Percentiles rank a stretch among this genome's conserved stretches.
These are phyloP conservation scores for Catalaphyllia jardinei DNA, from an alignment of 64 coral and sea anemone genomes.

Conservation along the genomic window DNA sequence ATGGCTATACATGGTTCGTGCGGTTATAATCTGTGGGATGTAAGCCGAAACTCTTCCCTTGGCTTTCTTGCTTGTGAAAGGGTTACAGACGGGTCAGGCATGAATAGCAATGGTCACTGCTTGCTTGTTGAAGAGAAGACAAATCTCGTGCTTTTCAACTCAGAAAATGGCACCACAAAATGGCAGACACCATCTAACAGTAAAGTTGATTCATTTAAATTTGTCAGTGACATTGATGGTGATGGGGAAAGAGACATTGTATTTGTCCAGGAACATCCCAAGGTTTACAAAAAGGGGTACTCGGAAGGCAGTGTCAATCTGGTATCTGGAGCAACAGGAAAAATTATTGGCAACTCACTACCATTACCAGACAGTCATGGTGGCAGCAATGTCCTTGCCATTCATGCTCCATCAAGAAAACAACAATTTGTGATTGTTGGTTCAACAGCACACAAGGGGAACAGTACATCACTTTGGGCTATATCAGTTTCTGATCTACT, in stretches of 20 bases:
- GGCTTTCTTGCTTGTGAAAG: constrained; percentile 26
- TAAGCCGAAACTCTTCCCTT: constrained; percentile 40
- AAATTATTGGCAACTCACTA: constrained; percentile 52
- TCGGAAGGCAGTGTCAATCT: constrained; percentile 9
- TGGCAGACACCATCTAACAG: constrained; percentile 28
- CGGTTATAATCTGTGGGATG: constrained; percentile 54
- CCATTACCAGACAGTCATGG: constrained; percentile 4
- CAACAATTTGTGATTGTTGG: constrained; percentile 51
- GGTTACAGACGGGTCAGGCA: background rate
- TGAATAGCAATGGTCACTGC: constrained; percentile 24
- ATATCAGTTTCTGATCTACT: constrained; percentile 46
- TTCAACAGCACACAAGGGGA: background rate
- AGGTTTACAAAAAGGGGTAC: background rate
- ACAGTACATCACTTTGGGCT: constrained; percentile 35
- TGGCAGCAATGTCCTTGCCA: constrained; percentile 10
- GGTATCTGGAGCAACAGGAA: constrained; percentile 71
- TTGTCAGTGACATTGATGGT: constrained; percentile 37
- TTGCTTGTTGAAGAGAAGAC: constrained; percentile 45
- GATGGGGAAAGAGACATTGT: constrained; percentile 56
- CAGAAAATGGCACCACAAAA: constrained; percentile 47
- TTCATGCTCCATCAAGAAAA: background rate
- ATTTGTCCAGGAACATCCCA: background rate
- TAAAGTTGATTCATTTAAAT: constrained; percentile 52
- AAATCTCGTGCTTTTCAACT: constrained; percentile 49
- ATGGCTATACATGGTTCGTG: constrained; percentile 31